Percentiles rank a stretch among this genome's conserved stretches.
Evolutionary conservation across 2,113 vertebrate genomes (phyloP).

Genomic region (Eurypyga helias): DNA sequence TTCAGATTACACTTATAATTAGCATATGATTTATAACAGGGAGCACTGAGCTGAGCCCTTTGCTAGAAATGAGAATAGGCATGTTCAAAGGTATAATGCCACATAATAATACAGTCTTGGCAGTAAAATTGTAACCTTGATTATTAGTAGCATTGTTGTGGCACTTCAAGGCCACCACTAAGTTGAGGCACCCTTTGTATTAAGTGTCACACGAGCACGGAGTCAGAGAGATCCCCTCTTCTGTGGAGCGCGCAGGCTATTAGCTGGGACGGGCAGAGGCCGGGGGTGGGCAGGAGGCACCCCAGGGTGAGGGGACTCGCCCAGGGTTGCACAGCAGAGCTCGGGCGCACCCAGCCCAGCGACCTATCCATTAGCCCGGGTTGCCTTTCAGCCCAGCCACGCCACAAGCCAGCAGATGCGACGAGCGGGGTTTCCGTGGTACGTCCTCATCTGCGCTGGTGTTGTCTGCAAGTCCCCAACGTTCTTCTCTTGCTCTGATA

Average conservation of each 20-base stretch:
- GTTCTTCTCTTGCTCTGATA: neutral
- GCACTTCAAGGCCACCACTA: conserved; percentile 1
- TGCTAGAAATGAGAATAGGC: conserved; percentile 32
- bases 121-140: conserved; percentile 49
- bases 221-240: neutral
- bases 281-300: neutral
- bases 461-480: neutral
- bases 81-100: conserved; percentile 43
- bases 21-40: conserved; percentile 50
- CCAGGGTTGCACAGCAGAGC: neutral
- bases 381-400: neutral
- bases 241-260: neutral
- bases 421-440: neutral
- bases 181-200: conserved; percentile 5
- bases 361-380: neutral
- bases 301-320: neutral
- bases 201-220: neutral
- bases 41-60: conserved; percentile 35
- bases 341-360: neutral
- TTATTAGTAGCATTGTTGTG: conserved; percentile 40
- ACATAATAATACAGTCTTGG: conserved; percentile 51
- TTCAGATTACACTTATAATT: conserved; percentile 49
- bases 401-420: neutral
- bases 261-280: neutral
- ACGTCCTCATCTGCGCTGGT: rapidly evolving